phyloP scores from a whole-genome alignment of 2,113 vertebrate species.

The Cariama cristata region DNA sequence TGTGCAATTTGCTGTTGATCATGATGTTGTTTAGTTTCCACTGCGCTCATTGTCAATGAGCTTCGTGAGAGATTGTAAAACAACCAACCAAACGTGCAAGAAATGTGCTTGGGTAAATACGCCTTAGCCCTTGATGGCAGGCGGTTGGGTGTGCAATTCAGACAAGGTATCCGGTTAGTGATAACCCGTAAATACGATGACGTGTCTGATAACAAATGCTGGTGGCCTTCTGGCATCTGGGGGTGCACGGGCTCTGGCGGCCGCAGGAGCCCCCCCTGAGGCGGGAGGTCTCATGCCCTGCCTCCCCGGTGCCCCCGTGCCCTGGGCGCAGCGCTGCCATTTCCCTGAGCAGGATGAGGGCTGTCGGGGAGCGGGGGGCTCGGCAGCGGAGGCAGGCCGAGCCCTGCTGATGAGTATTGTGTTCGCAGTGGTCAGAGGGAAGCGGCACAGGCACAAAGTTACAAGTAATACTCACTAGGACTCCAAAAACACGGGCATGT shows the following conservation, averaged over 20 bases:
- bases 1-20: not conserved
- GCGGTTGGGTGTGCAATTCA: not conserved
- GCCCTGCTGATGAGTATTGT: not conserved
- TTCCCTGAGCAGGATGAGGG: fast-evolving
- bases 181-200: fast-evolving
- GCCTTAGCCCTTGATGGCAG: fast-evolving
- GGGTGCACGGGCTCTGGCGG: not conserved
- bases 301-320: fast-evolving
- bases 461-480: no score
- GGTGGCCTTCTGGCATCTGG: not conserved
- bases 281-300: not conserved
- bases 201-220: not conserved
- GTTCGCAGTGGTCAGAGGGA: not conserved
- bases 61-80: no score
- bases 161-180: not conserved
- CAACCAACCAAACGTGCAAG: not conserved
- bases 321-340: not conserved
- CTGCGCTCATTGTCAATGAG: not conserved
- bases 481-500: fast-evolving
- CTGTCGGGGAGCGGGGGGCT: not conserved
- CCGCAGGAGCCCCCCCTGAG: not conserved
- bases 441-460: fast-evolving
- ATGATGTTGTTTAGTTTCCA: not conserved
- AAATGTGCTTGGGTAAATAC: not conserved
- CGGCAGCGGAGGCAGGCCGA: not conserved